phyloP scores from a whole-genome alignment of 2,888 invertebrate species.

The Parasteatoda lunata region DNA sequence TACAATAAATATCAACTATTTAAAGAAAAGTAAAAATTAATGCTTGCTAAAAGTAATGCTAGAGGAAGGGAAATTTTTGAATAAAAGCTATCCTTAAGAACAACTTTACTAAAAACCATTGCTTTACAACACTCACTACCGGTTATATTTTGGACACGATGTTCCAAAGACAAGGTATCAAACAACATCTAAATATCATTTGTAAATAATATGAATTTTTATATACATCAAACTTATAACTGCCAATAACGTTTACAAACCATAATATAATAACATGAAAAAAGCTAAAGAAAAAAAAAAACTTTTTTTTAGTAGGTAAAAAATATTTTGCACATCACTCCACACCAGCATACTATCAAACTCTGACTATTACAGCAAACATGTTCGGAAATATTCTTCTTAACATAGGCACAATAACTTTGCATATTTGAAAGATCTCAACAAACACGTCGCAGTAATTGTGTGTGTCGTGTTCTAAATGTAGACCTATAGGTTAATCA shows the following conservation, averaged over 20 bases:
- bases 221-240: background rate
- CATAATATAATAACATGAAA: constrained; percentile 4
- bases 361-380: constrained; percentile 47
- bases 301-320: constrained; percentile 20
- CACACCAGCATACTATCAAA: constrained; percentile 56
- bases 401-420: constrained; percentile 66
- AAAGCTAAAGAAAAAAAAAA: constrained; percentile 4
- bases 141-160: too few relatives aligned
- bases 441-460: constrained; percentile 21
- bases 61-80: too few relatives aligned
- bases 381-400: constrained; percentile 41
- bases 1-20: too few relatives aligned
- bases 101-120: too few relatives aligned
- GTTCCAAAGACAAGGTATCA: background rate
- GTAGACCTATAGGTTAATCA: constrained; percentile 35
- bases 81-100: too few relatives aligned
- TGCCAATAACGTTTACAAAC: constrained; percentile 18
- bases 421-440: constrained; percentile 24
- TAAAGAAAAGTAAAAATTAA: too few relatives aligned
- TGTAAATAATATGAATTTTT: background rate
- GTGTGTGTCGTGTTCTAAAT: constrained; percentile 32
- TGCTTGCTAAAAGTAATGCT: too few relatives aligned
- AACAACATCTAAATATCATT: background rate
- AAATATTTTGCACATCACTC: background rate
- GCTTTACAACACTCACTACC: too few relatives aligned